phyloP scores from a whole-genome alignment of 1,140 invertebrate species.

The Dysdera silvatica region DNA sequence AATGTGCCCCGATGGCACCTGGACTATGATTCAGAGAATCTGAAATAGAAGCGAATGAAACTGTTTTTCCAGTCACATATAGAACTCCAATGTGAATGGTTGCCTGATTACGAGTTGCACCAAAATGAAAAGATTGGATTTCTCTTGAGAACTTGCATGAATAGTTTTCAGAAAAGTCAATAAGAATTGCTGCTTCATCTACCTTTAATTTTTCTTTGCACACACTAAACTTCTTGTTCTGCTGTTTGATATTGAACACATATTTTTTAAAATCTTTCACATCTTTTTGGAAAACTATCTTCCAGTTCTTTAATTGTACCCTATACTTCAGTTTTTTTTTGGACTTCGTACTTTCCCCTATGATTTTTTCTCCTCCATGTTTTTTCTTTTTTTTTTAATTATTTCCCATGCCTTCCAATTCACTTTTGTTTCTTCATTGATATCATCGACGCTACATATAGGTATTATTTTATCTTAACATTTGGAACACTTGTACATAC shows the following conservation, averaged over 20 bases:
- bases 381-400: no score
- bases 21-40: neutral
- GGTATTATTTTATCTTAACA: no score
- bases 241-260: neutral
- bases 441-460: no score
- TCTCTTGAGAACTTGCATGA: neutral
- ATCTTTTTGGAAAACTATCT: neutral
- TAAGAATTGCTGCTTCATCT: constrained; percentile 9
- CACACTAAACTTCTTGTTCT: neutral
- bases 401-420: no score
- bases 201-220: no score
- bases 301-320: no score
- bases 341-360: no score
- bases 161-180: constrained; percentile 1
- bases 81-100: constrained; percentile 3
- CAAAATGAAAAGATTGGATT: constrained; percentile 5
- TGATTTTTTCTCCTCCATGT: no score
- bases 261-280: neutral
- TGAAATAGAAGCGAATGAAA: constrained; percentile 2
- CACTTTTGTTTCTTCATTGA: no score
- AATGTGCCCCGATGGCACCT: constrained; percentile 7
- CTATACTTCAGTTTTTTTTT: no score
- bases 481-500: no score
- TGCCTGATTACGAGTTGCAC: constrained; percentile 1
- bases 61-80: neutral